Percentiles rank a stretch among this genome's conserved stretches.
Evolutionary conservation across 2,888 invertebrate species (phyloP).

Genomic region (Andrena minutula): DNA sequence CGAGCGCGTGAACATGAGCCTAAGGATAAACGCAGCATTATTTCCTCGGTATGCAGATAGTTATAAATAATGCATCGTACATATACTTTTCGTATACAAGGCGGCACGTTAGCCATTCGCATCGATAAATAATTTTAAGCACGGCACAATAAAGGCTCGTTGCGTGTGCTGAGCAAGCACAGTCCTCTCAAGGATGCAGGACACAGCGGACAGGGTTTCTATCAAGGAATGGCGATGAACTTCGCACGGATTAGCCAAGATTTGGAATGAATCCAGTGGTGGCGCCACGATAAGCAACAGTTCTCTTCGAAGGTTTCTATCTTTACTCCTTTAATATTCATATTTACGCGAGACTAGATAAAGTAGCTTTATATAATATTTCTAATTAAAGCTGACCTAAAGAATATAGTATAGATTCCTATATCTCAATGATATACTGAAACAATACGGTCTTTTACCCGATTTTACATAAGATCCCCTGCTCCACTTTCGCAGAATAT

Average conservation of each 20-base stretch:
- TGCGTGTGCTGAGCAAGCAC: conserved; percentile 56
- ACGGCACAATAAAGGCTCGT: conserved; percentile 62
- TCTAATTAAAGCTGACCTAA: too few species aligned
- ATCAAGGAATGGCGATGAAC: conserved; percentile 62
- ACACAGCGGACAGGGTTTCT: conserved; percentile 36
- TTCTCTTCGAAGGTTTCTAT: not conserved
- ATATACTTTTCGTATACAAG: conserved; percentile 66
- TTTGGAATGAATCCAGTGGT: conserved; percentile 60
- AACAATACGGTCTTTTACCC: too few species aligned
- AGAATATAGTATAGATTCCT: too few species aligned
- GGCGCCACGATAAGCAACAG: not conserved
- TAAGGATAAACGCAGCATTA: conserved; percentile 22
- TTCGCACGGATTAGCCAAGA: conserved; percentile 55
- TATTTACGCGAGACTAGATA: not conserved
- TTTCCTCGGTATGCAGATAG: conserved; percentile 50
- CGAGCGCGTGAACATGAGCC: not conserved
- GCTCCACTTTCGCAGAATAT: too few species aligned
- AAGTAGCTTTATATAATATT: too few species aligned
- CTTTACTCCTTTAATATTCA: not conserved
- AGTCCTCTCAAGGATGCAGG: conserved; percentile 72
- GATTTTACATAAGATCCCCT: too few species aligned
- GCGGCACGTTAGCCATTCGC: conserved; percentile 52
- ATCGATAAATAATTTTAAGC: conserved; percentile 70
- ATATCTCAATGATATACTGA: too few species aligned
- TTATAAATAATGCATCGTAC: conserved; percentile 72